phyloP scores from a whole-genome alignment of 2,113 vertebrate genomes.

The Callipepla squamata region DNA sequence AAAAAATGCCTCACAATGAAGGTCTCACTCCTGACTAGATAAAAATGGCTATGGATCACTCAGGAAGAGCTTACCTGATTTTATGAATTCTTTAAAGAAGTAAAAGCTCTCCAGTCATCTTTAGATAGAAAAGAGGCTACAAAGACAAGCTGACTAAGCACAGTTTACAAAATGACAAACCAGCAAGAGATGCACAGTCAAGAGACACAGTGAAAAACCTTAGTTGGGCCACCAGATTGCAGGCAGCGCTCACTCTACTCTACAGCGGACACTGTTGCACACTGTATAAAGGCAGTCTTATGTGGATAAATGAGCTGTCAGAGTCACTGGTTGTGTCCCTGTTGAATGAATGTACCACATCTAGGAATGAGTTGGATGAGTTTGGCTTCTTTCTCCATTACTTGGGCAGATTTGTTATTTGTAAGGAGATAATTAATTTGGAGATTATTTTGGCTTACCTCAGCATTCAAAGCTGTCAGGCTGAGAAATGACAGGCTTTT shows the following conservation, averaged over 20 bases:
- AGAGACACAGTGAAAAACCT: not conserved
- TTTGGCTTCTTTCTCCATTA: not conserved
- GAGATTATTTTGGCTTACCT: not conserved
- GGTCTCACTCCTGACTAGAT: not conserved
- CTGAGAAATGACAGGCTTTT: not conserved
- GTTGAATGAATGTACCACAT: not conserved
- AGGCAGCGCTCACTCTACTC: accelerated
- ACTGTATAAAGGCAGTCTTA: accelerated
- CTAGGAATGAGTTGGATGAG: not conserved
- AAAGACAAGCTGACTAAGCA: not conserved
- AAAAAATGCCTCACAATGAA: not conserved
- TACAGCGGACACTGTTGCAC: not conserved
- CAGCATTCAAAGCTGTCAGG: not conserved
- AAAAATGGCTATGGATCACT: accelerated
- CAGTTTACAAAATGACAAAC: not conserved
- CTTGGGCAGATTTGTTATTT: not conserved
- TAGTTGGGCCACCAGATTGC: not conserved
- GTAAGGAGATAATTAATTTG: not conserved
- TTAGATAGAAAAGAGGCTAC: not conserved
- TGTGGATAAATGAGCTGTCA: not conserved
- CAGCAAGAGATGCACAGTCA: not conserved
- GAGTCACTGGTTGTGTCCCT: not conserved
- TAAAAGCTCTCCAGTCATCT: not conserved
- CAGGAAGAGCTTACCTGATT: not conserved
- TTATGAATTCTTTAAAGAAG: not conserved